phyloP scores from a whole-genome alignment of 1,140 invertebrate genomes.

The Conus betulinus region DNA sequence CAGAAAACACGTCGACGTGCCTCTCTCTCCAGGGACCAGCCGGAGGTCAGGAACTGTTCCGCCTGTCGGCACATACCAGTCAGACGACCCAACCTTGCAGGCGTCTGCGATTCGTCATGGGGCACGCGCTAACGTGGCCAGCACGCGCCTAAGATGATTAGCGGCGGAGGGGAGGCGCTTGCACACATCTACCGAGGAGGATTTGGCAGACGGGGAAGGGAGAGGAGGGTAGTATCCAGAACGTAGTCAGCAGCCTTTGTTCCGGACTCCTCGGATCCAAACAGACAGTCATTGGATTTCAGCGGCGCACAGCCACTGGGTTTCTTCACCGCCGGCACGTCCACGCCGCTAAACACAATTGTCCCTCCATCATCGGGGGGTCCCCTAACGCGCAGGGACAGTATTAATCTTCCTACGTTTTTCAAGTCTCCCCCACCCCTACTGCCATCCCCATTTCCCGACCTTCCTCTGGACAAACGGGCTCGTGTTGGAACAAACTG shows the following conservation, averaged over 20 bases:
- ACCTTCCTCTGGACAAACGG: not conserved
- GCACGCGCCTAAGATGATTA: slow-evolving; percentile 24
- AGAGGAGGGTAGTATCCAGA: no score
- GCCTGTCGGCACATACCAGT: not conserved
- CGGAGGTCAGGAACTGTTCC: no score
- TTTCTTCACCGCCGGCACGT: slow-evolving; percentile 6
- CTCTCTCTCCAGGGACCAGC: no score
- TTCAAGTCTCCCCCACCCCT: not conserved
- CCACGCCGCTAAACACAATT: not conserved
- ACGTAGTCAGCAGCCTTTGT: not conserved
- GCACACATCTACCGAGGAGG: not conserved
- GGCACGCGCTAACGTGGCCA: slow-evolving; percentile 7
- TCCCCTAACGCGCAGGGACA: not conserved
- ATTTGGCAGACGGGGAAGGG: not conserved
- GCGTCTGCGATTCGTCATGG: slow-evolving; percentile 12
- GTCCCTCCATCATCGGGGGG: not conserved
- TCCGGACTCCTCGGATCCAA: not conserved
- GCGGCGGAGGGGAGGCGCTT: not conserved
- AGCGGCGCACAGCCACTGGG: not conserved
- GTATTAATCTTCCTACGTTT: not conserved
- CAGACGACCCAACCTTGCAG: not conserved
- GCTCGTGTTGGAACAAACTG: slow-evolving; percentile 20
- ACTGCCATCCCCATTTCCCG: no score
- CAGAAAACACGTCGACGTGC: no score
- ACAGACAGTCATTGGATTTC: slow-evolving; percentile 27